Evolutionary conservation across 2,888 invertebrate species (phyloP).

Genomic region (Chrysomela aeneicollis): DNA sequence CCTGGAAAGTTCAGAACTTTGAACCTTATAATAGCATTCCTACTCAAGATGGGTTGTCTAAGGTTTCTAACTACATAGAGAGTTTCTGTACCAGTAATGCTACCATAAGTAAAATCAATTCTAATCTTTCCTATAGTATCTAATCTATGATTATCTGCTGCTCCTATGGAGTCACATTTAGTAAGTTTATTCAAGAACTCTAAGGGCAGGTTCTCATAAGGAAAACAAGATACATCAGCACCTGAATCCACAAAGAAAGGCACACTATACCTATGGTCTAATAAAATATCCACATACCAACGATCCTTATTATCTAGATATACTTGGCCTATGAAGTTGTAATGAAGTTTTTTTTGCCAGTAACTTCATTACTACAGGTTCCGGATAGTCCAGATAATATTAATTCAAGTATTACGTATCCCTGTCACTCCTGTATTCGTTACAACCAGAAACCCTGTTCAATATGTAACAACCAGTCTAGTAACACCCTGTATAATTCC

Average conservation of each 20-base stretch:
- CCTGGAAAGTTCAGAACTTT: neutral
- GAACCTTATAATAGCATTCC: constrained; percentile 5
- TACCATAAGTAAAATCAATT: neutral
- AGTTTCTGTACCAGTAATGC: no score
- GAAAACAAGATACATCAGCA: no score
- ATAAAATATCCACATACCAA: constrained; percentile 18
- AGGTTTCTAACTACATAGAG: constrained; percentile 3
- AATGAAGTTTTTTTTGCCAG: no score
- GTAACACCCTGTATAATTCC: no score
- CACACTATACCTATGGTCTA: neutral
- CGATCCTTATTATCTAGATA: constrained; percentile 11
- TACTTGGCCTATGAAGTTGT: constrained; percentile 19
- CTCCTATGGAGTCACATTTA: neutral
- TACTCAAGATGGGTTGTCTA: constrained; percentile 15
- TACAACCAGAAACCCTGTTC: no score
- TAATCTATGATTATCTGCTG: neutral
- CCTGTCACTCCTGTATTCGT: no score
- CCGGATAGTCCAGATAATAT: no score
- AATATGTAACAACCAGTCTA: no score
- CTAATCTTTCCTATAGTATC: neutral
- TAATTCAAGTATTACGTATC: no score
- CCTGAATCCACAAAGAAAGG: no score
- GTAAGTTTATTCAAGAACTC: neutral
- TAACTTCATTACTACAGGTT: no score
- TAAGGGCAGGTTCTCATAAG: no score